Percentiles rank a stretch among this genome's conserved stretches.
phyloP scores from a whole-genome alignment of 2,113 vertebrate species.

The Egretta garzetta region DNA sequence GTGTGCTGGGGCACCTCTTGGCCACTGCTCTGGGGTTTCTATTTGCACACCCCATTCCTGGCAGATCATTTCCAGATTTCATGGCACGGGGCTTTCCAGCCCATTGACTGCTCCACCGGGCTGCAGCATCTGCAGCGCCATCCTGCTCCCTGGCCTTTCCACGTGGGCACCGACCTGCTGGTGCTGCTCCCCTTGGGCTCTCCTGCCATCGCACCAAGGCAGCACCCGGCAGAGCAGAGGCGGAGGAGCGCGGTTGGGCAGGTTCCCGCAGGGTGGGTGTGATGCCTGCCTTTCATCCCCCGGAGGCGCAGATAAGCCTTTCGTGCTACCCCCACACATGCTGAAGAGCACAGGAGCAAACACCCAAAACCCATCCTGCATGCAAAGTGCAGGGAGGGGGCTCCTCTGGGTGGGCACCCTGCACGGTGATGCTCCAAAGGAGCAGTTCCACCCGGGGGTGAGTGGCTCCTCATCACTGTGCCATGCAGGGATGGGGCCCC shows the following conservation, averaged over 20 bases:
- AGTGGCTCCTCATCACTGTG: not conserved
- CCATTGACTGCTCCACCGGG: not conserved
- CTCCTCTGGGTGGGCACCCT: not conserved
- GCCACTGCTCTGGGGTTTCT: not conserved
- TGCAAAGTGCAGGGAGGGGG: not conserved
- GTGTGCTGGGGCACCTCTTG: fast-evolving
- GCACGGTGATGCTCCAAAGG: not conserved
- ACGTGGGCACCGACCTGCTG: fast-evolving
- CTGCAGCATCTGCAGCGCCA: fast-evolving
- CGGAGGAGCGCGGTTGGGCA: not conserved
- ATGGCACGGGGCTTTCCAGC: fast-evolving
- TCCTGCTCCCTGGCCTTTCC: not conserved
- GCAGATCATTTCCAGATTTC: not conserved
- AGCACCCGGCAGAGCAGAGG: not conserved
- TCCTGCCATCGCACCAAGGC: not conserved
- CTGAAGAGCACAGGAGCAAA: not conserved
- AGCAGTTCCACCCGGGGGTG: fast-evolving
- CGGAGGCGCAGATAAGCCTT: not conserved
- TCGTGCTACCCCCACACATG: not conserved
- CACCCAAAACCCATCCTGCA: not conserved
- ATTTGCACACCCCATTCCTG: fast-evolving
- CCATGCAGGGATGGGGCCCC: not conserved
- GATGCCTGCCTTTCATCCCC: not conserved
- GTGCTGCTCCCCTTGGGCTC: not conserved
- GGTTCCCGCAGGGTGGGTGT: not conserved